Base-by-base conservation (phyloP, 2,797 vertebrate species). In the Botia almorhae region DNA sequence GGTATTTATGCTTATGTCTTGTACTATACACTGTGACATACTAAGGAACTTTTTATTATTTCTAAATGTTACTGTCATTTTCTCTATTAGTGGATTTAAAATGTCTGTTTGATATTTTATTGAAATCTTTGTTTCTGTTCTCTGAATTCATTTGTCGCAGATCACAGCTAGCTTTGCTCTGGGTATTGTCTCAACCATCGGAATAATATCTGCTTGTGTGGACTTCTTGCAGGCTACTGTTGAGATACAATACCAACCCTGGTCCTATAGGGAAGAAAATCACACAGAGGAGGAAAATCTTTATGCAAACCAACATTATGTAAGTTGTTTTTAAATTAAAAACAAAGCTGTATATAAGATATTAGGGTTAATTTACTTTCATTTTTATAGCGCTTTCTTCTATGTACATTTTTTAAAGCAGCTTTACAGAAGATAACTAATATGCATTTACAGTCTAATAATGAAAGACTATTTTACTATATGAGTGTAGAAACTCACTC, bases 171-270 rank as follows among this genome's bases (percentile, higher is more conserved):
- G 83, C 61, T 12, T 87, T 33, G 86, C 74, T 5, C 17, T 87
- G 13, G 86, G 85, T n/a, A 87, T 86, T 74, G 29, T 88, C 43
- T 80, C 85, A n/a, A 55, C 71, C 21, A 43, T 87, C 16, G 83
- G 82, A 23, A 60, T 69, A 10, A 6, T 81, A 21, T 1, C 21
- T 14, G 82, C 68, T 12, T 36, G 17, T 5, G 21, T 50, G 0
- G 60, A 72, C 0, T 84, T 76, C 33, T 1, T 2, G 11, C 50
- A 1, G 39, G 0, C 0, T 13, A 7, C 82, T 26, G 0, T 0
- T 1, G 0, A 0, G 4, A 14, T 61, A 2, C 12, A 29, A 2
- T 13, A 7, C 5, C 5, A 14, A 0, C 4, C 46, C 1, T 1
- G 0, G n/a, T 0, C 0, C n/a, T 7, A 21, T 17, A 0, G 1